phyloP scores from a whole-genome alignment of 1,140 invertebrate genomes.

The Pararge aegeria region DNA sequence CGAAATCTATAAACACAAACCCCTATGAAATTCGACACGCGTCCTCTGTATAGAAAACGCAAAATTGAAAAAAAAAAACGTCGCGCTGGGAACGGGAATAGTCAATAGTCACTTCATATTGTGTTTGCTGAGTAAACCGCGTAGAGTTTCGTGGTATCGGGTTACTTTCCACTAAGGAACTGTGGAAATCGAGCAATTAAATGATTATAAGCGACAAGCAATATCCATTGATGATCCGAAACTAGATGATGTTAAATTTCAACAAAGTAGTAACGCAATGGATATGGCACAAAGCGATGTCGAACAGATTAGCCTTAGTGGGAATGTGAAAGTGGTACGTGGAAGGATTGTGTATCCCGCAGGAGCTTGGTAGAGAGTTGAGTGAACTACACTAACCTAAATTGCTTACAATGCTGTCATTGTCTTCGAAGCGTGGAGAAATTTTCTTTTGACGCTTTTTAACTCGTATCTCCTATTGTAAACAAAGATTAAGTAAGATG shows the following conservation, averaged over 20 bases:
- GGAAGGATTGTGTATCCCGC: slow-evolving; percentile 53
- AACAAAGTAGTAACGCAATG: slow-evolving; percentile 38
- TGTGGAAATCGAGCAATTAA: slow-evolving; percentile 9
- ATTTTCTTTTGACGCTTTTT: slow-evolving; percentile 58
- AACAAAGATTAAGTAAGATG: slow-evolving; percentile 42
- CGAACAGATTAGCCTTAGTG: not conserved
- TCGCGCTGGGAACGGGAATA: slow-evolving; percentile 64
- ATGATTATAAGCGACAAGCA: not conserved
- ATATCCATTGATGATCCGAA: slow-evolving; percentile 33
- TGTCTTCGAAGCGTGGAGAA: slow-evolving; percentile 59
- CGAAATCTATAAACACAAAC: slow-evolving; percentile 45
- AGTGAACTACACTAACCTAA: slow-evolving; percentile 72
- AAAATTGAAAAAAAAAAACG: slow-evolving; percentile 59
- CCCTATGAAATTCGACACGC: slow-evolving; percentile 62
- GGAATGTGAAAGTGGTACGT: slow-evolving; percentile 23
- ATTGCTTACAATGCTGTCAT: slow-evolving; percentile 66
- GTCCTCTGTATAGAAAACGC: slow-evolving; percentile 59
- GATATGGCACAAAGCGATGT: slow-evolving; percentile 14
- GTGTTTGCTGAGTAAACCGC: slow-evolving; percentile 71
- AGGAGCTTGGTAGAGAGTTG: slow-evolving; percentile 57
- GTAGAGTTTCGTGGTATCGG: slow-evolving; percentile 63
- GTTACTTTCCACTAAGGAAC: slow-evolving; percentile 45
- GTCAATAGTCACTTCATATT: slow-evolving; percentile 77
- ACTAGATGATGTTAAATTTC: not conserved
- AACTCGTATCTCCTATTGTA: slow-evolving; percentile 47